Evolutionary conservation across 2,797 vertebrate species (phyloP), one percentile per base, ranked within the genome.

Genomic region (Pangasius sanitwongsei): DNA sequence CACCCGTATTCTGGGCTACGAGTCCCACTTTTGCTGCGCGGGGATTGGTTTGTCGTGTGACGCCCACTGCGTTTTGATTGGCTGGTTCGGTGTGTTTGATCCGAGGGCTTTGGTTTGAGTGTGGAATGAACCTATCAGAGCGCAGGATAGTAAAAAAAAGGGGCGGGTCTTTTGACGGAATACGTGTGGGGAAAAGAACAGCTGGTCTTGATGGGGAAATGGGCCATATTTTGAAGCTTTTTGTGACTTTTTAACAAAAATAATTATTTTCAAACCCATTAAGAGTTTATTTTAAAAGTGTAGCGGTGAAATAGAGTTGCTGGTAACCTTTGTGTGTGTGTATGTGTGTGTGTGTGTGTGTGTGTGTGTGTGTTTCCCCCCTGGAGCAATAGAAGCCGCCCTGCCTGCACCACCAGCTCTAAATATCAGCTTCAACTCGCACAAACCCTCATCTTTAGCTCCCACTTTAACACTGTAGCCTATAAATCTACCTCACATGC

Each of bases 301-400:
- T 31, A 20, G 37, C 23, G 31, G 50, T 50, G 1, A 18, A 25
- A 16, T 13, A 23, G n/a, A 15, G n/a, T 28, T 61, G 88, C 44
- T 63, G 82, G 37, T 18, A 72, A 25, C 11, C 18, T 28, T 28
- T 25, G 83, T 85, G 83, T 65, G 86, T 87, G 41, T 11, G 59
- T 20, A 31, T 70, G 65, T 34, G 57, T 44, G 61, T n/a, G 37
- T n/a, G 41, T 53, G 44, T 20, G 59, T 5, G 55, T 7, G 34
- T 4, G 83, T 48, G 65, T 28, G 83, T 41, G 67, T 34, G 63
- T 87, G 44, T 7, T 41, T 44, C 6, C 44, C 74, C 44, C 86
- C 61, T 53, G 86, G 75, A 69, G 86, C 86, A 6, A 6, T 69
- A 48, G 63, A 81, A 82, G 77, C 31, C 78, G 44, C 55, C 69